Evolutionary conservation across 2,888 invertebrate species (phyloP).

Genomic region (Steinernema scapterisci): DNA sequence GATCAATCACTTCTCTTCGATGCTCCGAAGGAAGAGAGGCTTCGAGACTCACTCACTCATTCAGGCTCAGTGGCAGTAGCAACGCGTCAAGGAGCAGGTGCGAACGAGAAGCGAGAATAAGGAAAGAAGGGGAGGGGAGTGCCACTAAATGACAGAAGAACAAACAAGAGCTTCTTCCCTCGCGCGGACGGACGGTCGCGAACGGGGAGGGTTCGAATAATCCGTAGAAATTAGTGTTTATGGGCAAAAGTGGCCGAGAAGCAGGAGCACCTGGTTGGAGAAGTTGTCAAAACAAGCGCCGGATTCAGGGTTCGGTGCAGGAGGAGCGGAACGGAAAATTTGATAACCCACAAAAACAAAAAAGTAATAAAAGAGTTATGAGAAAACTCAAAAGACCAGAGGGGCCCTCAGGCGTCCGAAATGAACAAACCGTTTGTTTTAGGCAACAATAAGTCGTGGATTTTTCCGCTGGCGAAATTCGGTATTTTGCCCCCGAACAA

Average conservation of each 20-base stretch:
- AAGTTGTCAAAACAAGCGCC: no score
- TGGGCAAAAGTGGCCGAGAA: neutral
- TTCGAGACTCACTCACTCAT: conserved; percentile 9
- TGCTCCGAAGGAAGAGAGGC: no score
- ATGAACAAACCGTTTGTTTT: no score
- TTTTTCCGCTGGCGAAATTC: no score
- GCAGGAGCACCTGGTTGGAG: neutral
- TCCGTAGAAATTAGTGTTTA: conserved; percentile 25
- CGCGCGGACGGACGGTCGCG: neutral
- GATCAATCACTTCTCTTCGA: conserved; percentile 12
- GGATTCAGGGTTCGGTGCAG: no score
- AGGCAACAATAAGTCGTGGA: no score
- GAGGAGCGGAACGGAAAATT: no score
- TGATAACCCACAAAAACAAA: no score
- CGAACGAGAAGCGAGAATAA: conserved; percentile 29
- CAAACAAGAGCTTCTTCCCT: conserved; percentile 20
- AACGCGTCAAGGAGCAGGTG: conserved; percentile 8
- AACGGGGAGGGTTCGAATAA: conserved; percentile 12
- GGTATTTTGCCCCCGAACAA: no score
- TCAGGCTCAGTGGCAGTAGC: neutral
- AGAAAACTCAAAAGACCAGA: no score
- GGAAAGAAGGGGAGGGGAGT: conserved; percentile 1
- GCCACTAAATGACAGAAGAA: conserved; percentile 29
- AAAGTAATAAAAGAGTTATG: no score
- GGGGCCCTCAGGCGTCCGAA: no score